These are phyloP conservation scores for Anadara kagoshimensis DNA, from an alignment of 1,140 invertebrate genomes.

Conservation along the genomic window DNA sequence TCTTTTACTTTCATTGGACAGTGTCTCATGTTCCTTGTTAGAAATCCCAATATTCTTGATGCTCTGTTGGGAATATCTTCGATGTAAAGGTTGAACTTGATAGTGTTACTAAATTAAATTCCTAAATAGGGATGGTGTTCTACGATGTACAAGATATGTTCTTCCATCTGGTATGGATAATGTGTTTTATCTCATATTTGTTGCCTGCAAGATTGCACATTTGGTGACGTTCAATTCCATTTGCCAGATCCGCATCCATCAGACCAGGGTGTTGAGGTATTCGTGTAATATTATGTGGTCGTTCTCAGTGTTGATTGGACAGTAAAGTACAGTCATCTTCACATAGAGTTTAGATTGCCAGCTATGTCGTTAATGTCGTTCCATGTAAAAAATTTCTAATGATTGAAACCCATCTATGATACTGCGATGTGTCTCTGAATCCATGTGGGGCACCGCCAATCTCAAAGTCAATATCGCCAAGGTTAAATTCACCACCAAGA, in stretches of 20 bases:
- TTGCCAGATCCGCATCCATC: neutral
- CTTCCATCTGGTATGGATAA: constrained; percentile 2
- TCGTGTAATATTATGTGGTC: neutral
- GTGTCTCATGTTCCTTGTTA: neutral
- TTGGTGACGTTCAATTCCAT: constrained; percentile 3
- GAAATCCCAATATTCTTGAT: constrained; percentile 6
- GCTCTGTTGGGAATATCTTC: neutral
- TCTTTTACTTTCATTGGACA: neutral
- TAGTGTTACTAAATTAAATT: neutral
- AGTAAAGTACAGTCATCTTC: constrained; percentile 4
- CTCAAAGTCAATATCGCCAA: constrained; percentile 4
- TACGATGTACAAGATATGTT: neutral
- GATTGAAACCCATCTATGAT: too few species aligned
- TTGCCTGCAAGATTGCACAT: constrained; percentile 11
- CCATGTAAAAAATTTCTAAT: too few species aligned
- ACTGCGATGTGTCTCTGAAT: neutral
- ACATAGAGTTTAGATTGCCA: neutral
- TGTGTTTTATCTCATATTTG: neutral
- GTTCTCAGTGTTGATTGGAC: too few species aligned
- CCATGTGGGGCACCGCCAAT: neutral
- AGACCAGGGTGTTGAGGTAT: neutral
- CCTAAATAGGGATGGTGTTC: constrained; percentile 10
- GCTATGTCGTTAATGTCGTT: constrained; percentile 16
- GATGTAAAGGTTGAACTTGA: neutral
- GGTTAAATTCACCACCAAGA: neutral